Conservation (phyloP, 2,888 invertebrate species). For the Rhaphigaster nebulosa region DNA sequence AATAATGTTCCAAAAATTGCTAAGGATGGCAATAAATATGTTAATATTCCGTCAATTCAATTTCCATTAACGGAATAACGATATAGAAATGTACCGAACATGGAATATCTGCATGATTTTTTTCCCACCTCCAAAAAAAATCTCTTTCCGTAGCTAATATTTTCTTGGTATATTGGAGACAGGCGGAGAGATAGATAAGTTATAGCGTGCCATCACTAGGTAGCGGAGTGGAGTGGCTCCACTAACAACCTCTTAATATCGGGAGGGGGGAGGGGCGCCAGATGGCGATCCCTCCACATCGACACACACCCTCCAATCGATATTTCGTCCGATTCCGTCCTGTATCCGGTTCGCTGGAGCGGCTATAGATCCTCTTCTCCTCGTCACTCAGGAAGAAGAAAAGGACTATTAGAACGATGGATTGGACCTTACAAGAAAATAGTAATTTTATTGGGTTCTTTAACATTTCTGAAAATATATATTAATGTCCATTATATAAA, state of each 20-base stretch:
- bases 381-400: not conserved
- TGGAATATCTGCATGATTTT: too few species aligned
- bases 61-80: too few species aligned
- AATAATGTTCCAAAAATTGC: too few species aligned
- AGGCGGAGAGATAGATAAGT: not conserved
- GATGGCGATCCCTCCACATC: constrained; percentile 25
- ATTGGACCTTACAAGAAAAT: not conserved
- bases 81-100: too few species aligned
- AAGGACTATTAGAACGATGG: not conserved
- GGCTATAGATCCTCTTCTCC: not conserved
- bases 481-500: too few species aligned
- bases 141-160: too few species aligned
- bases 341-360: constrained; percentile 9
- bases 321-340: constrained; percentile 23
- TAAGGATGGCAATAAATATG: too few species aligned
- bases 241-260: constrained; percentile 22
- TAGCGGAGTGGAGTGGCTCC: not conserved
- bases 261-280: not conserved
- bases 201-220: not conserved
- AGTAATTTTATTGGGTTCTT: too few species aligned
- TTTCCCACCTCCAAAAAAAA: too few species aligned
- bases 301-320: constrained; percentile 16
- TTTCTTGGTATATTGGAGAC: too few species aligned
- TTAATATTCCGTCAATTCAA: too few species aligned
- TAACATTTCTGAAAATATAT: too few species aligned